Percentiles rank a stretch among this genome's conserved stretches.
Conservation (phyloP, 2,113 vertebrate species). For the Rostratula benghalensis region DNA sequence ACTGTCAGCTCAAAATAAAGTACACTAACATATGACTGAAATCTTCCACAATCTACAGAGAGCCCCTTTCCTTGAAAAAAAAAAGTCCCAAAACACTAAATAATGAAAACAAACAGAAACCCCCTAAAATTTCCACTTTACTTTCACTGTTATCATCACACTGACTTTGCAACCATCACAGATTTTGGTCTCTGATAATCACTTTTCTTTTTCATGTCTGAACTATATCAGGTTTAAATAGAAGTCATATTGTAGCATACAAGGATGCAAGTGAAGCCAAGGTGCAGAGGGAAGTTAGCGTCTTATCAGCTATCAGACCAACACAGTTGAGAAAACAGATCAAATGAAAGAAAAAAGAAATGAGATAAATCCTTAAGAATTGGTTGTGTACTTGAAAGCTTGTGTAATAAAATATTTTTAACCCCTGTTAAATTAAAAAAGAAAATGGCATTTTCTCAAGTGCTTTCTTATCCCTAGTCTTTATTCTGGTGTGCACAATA, state of each 20-base stretch:
- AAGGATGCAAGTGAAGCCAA: neutral
- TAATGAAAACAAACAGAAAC: neutral
- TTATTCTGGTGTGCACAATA: neutral
- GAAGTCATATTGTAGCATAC: neutral
- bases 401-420: neutral
- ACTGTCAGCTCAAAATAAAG: conserved; percentile 32
- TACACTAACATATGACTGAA: neutral
- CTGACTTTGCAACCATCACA: neutral
- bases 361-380: neutral
- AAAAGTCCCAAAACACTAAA: neutral
- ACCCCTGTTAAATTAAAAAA: neutral
- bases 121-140: fast-evolving
- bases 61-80: neutral
- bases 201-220: neutral
- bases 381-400: neutral
- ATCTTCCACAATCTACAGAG: neutral
- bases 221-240: neutral
- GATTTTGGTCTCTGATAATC: neutral
- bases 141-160: neutral
- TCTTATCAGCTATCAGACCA: neutral
- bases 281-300: neutral
- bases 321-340: neutral
- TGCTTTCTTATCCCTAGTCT: neutral
- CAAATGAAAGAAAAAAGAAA: neutral
- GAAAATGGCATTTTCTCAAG: neutral